Conservation (phyloP, 2,113 vertebrate genomes). For the Neopipo cinnamomea region DNA sequence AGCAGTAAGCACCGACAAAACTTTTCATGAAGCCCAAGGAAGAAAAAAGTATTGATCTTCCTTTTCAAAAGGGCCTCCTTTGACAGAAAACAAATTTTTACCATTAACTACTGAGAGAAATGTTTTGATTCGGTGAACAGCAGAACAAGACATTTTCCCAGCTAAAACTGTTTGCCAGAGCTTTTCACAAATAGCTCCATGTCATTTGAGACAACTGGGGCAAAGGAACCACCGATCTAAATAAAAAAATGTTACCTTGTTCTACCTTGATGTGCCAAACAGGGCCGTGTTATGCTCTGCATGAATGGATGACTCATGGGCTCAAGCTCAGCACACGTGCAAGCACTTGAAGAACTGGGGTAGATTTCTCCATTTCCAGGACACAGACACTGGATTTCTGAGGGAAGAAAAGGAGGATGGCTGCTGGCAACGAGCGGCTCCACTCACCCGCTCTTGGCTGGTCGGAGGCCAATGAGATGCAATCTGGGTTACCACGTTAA, state of each 20-base stretch:
- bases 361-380: background rate
- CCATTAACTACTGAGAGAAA: background rate
- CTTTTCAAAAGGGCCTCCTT: background rate
- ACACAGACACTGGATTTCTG: background rate
- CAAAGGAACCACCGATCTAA: background rate
- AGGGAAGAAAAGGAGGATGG: background rate
- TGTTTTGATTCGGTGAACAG: background rate
- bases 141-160: background rate
- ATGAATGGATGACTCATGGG: rapidly evolving
- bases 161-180: background rate
- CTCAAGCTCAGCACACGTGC: background rate
- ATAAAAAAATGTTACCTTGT: background rate
- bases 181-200: background rate
- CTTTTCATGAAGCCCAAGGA: background rate
- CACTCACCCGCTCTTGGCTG: background rate
- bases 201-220: background rate
- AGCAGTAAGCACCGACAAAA: background rate
- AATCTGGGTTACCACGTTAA: background rate
- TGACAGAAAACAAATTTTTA: background rate
- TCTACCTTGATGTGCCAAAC: background rate
- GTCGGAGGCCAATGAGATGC: rapidly evolving
- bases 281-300: background rate
- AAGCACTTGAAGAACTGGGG: background rate
- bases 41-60: background rate
- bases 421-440: background rate